Conservation (phyloP, 1,140 invertebrate species). For the Tetraneura akinire region DNA sequence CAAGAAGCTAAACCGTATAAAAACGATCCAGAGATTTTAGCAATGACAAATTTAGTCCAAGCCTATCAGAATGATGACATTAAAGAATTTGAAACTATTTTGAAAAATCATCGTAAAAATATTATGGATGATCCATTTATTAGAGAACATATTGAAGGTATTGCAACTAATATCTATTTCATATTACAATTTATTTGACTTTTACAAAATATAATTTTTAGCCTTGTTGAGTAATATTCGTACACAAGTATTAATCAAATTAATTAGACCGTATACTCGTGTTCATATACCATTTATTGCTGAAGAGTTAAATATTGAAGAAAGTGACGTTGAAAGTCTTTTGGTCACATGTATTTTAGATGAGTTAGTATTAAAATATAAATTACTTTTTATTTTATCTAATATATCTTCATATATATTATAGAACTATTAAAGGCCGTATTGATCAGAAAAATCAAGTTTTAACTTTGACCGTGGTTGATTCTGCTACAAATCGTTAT, state of each 20-base stretch:
- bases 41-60: conserved; percentile 98
- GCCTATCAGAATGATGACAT: conserved; percentile 99
- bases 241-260: conserved; percentile 94
- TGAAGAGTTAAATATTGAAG: conserved; percentile 95
- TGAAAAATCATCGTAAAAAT: conserved; percentile 91
- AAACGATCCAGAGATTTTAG: conserved; percentile 98
- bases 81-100: conserved; percentile 95
- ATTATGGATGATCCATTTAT: conserved; percentile 99
- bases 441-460: conserved; percentile 98
- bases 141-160: conserved; percentile 95
- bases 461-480: conserved; percentile 82
- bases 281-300: conserved; percentile 99
- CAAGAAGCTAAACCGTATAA: conserved; percentile 99
- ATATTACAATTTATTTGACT: too few relatives aligned
- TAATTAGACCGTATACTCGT: conserved; percentile 97
- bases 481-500: conserved; percentile 82
- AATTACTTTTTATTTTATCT: neutral
- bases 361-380: conserved; percentile 65
- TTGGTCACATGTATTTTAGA: conserved; percentile 99
- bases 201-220: conserved; percentile 58
- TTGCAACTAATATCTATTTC: neutral
- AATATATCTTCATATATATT: conserved; percentile 51
- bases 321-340: conserved; percentile 92
- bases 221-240: conserved; percentile 95
- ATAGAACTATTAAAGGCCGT: conserved; percentile 90